Conservation (phyloP, 2,797 vertebrate species). For the Moxostoma hubbsi region DNA sequence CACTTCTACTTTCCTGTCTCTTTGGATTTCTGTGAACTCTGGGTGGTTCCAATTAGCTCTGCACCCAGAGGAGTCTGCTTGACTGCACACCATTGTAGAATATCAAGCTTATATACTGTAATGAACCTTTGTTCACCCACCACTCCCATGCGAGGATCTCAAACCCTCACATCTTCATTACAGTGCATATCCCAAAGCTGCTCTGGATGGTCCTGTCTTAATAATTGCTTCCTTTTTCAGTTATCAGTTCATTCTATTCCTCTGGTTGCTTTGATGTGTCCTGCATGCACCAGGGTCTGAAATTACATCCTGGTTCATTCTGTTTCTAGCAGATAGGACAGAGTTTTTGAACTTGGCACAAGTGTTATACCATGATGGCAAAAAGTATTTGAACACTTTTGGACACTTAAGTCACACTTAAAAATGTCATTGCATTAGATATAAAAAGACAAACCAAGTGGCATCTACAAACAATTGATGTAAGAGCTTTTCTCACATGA, state of each 20-base stretch:
- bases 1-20: slow-evolving; percentile 51
- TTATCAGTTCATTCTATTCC: slow-evolving; percentile 42
- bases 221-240: slow-evolving; percentile 47
- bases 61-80: slow-evolving; percentile 49
- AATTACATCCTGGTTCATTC: slow-evolving; percentile 38
- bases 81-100: slow-evolving; percentile 32
- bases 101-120: slow-evolving; percentile 21
- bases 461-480: too few relatives aligned
- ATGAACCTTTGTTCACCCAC: slow-evolving; percentile 20
- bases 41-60: slow-evolving; percentile 60
- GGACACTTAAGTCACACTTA: too few relatives aligned
- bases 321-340: background rate
- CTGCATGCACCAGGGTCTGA: background rate
- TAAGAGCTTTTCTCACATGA: too few relatives aligned
- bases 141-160: slow-evolving; percentile 24
- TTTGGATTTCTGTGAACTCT: slow-evolving; percentile 67
- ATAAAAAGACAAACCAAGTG: too few relatives aligned
- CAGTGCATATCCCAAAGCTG: slow-evolving; percentile 35
- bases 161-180: slow-evolving; percentile 41
- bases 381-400: too few relatives aligned
- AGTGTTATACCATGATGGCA: too few relatives aligned
- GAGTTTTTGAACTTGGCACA: too few relatives aligned
- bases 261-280: slow-evolving; percentile 22
- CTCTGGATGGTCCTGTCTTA: slow-evolving; percentile 15
- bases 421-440: too few relatives aligned